Percentiles rank a stretch among this genome's conserved stretches.
Conservation (phyloP, 92 coral and sea anemone species). For the Paramuricea clavata region DNA sequence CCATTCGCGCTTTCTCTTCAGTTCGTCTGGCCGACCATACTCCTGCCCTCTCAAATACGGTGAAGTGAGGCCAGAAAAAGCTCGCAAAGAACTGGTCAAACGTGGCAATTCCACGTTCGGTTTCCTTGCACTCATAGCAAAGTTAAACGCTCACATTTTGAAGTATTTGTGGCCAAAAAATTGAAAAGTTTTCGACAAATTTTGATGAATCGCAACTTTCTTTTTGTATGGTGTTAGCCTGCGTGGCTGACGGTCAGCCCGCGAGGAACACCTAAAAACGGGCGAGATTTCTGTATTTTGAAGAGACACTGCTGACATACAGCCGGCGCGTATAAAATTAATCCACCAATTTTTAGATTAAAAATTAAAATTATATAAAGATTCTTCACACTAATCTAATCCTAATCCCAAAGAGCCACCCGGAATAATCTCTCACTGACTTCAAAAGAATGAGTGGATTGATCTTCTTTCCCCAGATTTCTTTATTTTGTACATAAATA, state of each 20-base stretch:
- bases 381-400: no score
- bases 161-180: background rate
- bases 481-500: background rate
- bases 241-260: no score
- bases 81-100: constrained; percentile 92
- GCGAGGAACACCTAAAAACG: no score
- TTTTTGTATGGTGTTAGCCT: no score
- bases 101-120: constrained; percentile 85
- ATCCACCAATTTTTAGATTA: no score
- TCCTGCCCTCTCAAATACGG: constrained; percentile 55
- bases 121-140: constrained; percentile 37
- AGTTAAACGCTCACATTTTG: constrained; percentile 48
- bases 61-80: constrained; percentile 92
- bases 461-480: no score
- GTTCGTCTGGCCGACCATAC: constrained; percentile 41
- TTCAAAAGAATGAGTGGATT: no score
- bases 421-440: no score
- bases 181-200: background rate
- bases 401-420: no score
- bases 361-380: no score
- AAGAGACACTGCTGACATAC: background rate
- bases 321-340: no score
- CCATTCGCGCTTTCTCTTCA: constrained; percentile 81
- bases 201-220: background rate
- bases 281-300: background rate